Evolutionary conservation across 2,888 invertebrate genomes (phyloP).

Genomic region (Cerastis rubricosa): DNA sequence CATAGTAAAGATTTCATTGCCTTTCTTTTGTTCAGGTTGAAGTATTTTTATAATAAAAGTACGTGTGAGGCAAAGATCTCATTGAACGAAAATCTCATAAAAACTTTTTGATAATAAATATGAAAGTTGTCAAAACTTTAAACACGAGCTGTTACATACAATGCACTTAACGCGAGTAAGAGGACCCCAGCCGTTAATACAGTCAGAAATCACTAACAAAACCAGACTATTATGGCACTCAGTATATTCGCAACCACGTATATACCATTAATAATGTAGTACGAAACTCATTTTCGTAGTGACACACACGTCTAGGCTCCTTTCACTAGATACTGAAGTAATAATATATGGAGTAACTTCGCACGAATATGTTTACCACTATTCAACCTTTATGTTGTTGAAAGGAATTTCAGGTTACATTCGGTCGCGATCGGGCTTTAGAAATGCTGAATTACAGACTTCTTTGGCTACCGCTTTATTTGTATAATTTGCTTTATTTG

Average conservation of each 20-base stretch:
- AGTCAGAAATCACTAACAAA: constrained; percentile 58
- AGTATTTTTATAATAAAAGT: neutral
- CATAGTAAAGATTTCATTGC: neutral
- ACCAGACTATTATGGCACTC: constrained; percentile 42
- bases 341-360: constrained; percentile 59
- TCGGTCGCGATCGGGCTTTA: neutral
- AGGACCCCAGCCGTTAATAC: constrained; percentile 33
- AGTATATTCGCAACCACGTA: constrained; percentile 57
- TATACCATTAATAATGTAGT: constrained; percentile 59
- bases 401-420: constrained; percentile 36
- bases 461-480: neutral
- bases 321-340: constrained; percentile 55
- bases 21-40: constrained; percentile 9
- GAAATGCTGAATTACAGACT: neutral
- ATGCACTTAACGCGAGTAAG: constrained; percentile 43
- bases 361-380: constrained; percentile 30
- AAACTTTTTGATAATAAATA: constrained; percentile 49
- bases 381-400: constrained; percentile 15
- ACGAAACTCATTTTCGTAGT: constrained; percentile 60
- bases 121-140: constrained; percentile 45
- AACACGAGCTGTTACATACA: constrained; percentile 36
- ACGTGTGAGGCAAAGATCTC: neutral
- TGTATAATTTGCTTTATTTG: neutral
- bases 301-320: constrained; percentile 60
- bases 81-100: constrained; percentile 13